phyloP scores from a whole-genome alignment of 2,888 invertebrate species.

The Chirona hameri region DNA sequence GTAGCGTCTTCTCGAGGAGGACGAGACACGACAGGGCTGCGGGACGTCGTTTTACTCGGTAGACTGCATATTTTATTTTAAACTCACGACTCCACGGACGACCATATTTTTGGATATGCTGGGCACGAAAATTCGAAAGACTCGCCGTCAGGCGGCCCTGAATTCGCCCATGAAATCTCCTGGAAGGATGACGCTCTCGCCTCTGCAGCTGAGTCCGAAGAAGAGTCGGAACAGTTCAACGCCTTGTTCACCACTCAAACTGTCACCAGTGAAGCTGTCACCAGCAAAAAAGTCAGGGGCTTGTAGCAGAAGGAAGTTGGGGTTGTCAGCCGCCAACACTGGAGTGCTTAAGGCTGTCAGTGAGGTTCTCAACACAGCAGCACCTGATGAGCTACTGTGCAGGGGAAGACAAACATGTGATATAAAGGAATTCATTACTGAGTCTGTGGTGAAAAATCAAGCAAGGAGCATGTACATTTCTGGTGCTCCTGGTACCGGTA shows the following conservation, averaged over 20 bases:
- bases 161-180: background rate
- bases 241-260: background rate
- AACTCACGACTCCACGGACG: no score
- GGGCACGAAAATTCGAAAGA: background rate
- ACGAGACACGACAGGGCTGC: no score
- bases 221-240: background rate
- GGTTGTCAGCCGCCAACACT: background rate
- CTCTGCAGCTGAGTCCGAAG: background rate
- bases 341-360: background rate
- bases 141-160: background rate
- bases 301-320: background rate
- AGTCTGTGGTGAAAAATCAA: constrained; percentile 59
- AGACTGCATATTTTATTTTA: background rate
- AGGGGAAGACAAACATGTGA: constrained; percentile 71
- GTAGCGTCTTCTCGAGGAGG: background rate
- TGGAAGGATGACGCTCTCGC: background rate
- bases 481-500: constrained; percentile 96
- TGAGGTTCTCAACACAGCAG: background rate
- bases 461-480: constrained; percentile 88
- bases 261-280: background rate
- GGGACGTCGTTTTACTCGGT: background rate
- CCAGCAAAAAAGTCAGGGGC: background rate
- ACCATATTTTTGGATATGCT: background rate
- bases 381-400: constrained; percentile 49
- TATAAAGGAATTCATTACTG: constrained; percentile 64